phyloP scores from a whole-genome alignment of 2,797 vertebrate species.

The Danio kyathit region DNA sequence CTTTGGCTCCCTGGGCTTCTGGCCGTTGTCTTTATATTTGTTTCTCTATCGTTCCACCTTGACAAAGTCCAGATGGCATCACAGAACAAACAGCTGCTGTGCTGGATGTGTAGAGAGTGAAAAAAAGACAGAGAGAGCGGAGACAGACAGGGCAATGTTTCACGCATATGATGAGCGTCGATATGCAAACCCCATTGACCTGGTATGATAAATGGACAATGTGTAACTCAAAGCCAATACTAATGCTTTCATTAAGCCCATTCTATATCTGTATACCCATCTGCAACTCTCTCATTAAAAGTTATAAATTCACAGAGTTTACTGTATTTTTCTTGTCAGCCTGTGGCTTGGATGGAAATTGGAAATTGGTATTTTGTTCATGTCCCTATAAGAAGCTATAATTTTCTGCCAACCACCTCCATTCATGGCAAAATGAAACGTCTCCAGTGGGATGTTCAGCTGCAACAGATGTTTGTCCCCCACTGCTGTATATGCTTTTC shows the following conservation, averaged over 20 bases:
- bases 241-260: slow-evolving; percentile 12
- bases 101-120: background rate
- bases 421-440: slow-evolving; percentile 57
- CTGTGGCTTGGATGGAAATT: slow-evolving; percentile 56
- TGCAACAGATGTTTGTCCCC: slow-evolving; percentile 57
- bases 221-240: slow-evolving; percentile 11
- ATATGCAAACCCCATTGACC: slow-evolving; percentile 16
- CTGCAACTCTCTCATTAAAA: slow-evolving; percentile 56
- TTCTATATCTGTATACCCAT: slow-evolving; percentile 4
- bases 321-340: slow-evolving; percentile 52
- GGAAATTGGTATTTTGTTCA: slow-evolving; percentile 53
- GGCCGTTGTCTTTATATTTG: slow-evolving; percentile 8
- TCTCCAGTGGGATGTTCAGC: slow-evolving; percentile 50
- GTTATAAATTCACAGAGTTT: slow-evolving; percentile 58
- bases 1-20: slow-evolving; percentile 14
- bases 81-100: slow-evolving; percentile 45
- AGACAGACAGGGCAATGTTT: slow-evolving; percentile 28
- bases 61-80: slow-evolving; percentile 47
- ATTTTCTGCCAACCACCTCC: slow-evolving; percentile 58
- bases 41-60: slow-evolving; percentile 33
- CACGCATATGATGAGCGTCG: slow-evolving; percentile 4
- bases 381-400: slow-evolving; percentile 58
- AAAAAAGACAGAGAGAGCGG: slow-evolving; percentile 6
- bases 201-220: background rate
- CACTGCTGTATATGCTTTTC: slow-evolving; percentile 52